These are phyloP conservation scores for Bombyx mandarina DNA, from an alignment of 1,140 invertebrate genomes.

Conservation along the genomic window DNA sequence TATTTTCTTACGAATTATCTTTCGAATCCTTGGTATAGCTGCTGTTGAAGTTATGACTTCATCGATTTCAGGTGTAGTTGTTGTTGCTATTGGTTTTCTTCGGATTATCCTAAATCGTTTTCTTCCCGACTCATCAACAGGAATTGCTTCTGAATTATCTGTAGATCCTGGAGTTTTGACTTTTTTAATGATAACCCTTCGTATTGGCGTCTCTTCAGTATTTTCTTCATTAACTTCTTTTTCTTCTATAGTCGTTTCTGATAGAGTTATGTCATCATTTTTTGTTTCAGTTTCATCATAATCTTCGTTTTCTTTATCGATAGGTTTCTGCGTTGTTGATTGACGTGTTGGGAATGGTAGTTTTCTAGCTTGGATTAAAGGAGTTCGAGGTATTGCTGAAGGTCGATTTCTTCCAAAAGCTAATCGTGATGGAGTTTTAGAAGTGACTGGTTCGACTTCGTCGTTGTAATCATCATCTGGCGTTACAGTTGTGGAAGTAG, in stretches of 20 bases:
- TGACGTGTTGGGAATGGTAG: conserved; percentile 39
- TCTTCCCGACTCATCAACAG: conserved; percentile 38
- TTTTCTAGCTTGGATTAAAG: conserved; percentile 35
- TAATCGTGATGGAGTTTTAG: conserved; percentile 31
- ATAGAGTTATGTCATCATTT: conserved; percentile 71
- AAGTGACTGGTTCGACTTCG: conserved; percentile 19
- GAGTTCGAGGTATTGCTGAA: conserved; percentile 13
- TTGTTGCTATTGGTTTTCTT: conserved; percentile 42
- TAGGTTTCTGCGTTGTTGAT: conserved; percentile 22
- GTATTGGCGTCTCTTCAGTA: conserved; percentile 28
- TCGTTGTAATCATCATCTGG: conserved; percentile 19
- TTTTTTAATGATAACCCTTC: conserved; percentile 37
- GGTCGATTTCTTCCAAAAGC: conserved; percentile 35
- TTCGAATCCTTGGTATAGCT: conserved; percentile 52
- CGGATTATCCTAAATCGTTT: conserved; percentile 52
- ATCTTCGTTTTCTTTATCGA: conserved; percentile 22
- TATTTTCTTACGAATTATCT: conserved; percentile 71
- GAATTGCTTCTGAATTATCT: conserved; percentile 22
- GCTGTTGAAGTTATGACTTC: conserved; percentile 21
- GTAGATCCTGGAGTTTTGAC: conserved; percentile 27
- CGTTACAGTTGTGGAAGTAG: conserved; percentile 17
- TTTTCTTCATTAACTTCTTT: conserved; percentile 47
- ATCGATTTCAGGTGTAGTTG: conserved; percentile 18
- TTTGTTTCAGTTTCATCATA: conserved; percentile 56
- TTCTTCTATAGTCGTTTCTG: conserved; percentile 72